Evolutionary conservation across 2,113 vertebrate species (phyloP).

Genomic region (Aplodontia rufa): DNA sequence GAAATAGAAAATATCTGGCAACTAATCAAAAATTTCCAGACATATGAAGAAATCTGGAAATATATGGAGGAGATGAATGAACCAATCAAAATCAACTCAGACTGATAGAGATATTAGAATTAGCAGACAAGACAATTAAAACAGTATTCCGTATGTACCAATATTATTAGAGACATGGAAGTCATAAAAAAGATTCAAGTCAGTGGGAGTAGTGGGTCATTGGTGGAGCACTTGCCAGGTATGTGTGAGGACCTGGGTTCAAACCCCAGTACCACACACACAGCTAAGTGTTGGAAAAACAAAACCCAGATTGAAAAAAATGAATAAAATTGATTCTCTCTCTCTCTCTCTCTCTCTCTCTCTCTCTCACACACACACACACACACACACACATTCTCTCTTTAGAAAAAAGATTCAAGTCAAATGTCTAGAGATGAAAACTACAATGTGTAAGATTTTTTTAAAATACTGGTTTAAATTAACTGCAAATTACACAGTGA

Average conservation of each 20-base stretch:
- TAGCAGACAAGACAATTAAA: background rate
- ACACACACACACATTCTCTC: no score
- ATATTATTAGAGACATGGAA: background rate
- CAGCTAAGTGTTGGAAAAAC: no score
- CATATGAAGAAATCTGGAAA: background rate
- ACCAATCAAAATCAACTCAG: background rate
- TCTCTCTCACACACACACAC: no score
- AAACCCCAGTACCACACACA: no score
- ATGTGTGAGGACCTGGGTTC: no score
- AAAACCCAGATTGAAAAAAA: no score
- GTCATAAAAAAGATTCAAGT: background rate
- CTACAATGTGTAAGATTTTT: background rate
- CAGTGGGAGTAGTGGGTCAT: no score
- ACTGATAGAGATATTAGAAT: background rate
- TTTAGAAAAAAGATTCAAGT: no score
- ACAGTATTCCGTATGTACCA: background rate
- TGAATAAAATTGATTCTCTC: no score
- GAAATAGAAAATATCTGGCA: background rate
- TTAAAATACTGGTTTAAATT: background rate
- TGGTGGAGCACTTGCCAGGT: no score
- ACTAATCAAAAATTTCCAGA: background rate
- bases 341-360: no score
- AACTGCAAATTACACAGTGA: background rate
- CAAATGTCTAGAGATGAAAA: background rate
- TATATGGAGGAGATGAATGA: background rate